Base-by-base conservation (phyloP, 1,140 invertebrate species). In the Brachionus asplanchnoidis region DNA sequence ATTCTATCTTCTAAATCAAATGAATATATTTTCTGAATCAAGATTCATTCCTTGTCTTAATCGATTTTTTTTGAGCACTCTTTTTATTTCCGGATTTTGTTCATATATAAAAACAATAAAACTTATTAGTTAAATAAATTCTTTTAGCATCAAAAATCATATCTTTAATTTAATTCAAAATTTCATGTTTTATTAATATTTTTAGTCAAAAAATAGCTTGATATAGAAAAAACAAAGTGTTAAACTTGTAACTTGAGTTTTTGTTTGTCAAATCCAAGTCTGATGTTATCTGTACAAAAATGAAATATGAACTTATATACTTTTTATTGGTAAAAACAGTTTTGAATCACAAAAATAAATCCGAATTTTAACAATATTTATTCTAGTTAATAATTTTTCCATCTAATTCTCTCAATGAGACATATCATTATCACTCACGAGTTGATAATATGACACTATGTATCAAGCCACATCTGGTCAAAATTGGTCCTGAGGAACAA, bases 151-250 rank as follows among this genome's bases (percentile, higher is more conserved):
- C 23, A 32, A 32, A 32, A 68, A 68, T 32, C 28, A 68, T 32
- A n/a, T 28, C 11, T 32, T 32, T 68, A 68, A 68, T 68, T 23
- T 68, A 32, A 68, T 68, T 68, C 66, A 32, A 68, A 68, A 68
- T 68, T 68, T 68, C 66, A 68, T 68, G 66, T 68, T 68, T 68
- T 68, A 68, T 68, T 68, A 68, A 68, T 68, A 17, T 68, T 8
- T 60, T 60, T 60, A 20, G n/a, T 60, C 20, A 23, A 60, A 60
- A 53, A 6, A 53, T 1, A 53, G 14, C 17, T 14, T 14, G 46
- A 53, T 14, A n/a, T 60, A 23, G 53, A 20, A 60, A 26, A 60
- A 60, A 20, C 44, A 60, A 20, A 60, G 20, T 20, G 53, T 9
- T 20, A 60, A 60, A 26, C 6, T 20, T 60, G 9, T 60, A 20